Percentiles rank a stretch among this genome's conserved stretches.
Conservation (phyloP, 2,113 vertebrate genomes). For the Lates calcarifer region DNA sequence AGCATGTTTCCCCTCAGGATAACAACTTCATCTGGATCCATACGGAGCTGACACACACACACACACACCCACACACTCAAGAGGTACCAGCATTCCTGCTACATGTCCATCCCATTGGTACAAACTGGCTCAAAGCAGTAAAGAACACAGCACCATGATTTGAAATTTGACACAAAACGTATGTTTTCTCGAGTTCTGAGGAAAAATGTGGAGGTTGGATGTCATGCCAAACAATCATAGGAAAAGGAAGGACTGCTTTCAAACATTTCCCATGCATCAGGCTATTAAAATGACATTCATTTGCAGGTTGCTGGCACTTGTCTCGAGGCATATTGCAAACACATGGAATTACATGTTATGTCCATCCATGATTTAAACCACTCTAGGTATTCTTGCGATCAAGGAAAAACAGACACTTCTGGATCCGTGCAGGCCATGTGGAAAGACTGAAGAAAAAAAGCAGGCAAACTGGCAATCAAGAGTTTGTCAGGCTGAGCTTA, state of each 20-base stretch:
- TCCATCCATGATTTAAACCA: conserved; percentile 80
- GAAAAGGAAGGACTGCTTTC: conserved; percentile 78
- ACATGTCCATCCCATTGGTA: conserved; percentile 51
- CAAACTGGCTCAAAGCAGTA: conserved; percentile 35
- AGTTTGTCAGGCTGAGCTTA: conserved; percentile 59
- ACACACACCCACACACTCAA: conserved; percentile 12
- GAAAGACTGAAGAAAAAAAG: conserved; percentile 58
- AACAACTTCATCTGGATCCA: conserved; percentile 71
- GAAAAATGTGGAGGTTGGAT: conserved; percentile 75
- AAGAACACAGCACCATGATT: conserved; percentile 60
- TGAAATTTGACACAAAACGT: conserved; percentile 82
- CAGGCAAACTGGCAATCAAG: conserved; percentile 50
- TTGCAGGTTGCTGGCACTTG: conserved; percentile 82
- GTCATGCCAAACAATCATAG: conserved; percentile 81
- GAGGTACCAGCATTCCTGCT: conserved; percentile 54
- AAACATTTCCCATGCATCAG: conserved; percentile 81
- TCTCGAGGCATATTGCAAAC: conserved; percentile 82
- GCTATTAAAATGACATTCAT: conserved; percentile 84
- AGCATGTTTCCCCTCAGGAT: conserved; percentile 77
- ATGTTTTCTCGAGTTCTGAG: conserved; percentile 75
- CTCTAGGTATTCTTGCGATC: conserved; percentile 74
- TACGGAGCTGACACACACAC: conserved; percentile 36
- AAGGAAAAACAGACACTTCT: conserved; percentile 65
- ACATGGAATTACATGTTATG: conserved; percentile 81
- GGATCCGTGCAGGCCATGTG: conserved; percentile 72